These are phyloP conservation scores for Ceratotherium simum DNA, from an alignment of 2,113 vertebrate genomes.

Conservation along the genomic window DNA sequence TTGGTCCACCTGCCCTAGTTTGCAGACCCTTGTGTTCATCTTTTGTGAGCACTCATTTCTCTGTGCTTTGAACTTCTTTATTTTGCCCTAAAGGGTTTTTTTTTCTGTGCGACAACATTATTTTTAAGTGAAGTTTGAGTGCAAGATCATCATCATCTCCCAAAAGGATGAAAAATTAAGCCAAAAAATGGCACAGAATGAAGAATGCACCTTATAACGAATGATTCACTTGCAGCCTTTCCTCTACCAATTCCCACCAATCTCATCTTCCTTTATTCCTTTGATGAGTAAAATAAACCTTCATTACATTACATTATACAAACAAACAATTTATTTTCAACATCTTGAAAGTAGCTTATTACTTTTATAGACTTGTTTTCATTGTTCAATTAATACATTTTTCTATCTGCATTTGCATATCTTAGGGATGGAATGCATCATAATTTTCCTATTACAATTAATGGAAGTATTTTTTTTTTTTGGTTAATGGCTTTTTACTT, in stretches of 20 bases:
- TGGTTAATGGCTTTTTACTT: background rate
- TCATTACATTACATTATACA: constrained; percentile 20
- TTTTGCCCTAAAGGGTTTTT: constrained; percentile 30
- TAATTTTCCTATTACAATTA: constrained; percentile 39
- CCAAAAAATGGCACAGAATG: constrained; percentile 38
- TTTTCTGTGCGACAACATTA: constrained; percentile 37
- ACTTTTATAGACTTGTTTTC: constrained; percentile 46
- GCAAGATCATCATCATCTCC: constrained; percentile 49
- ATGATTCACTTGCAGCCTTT: background rate
- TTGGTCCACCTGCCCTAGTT: background rate
- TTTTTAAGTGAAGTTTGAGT: constrained; percentile 62
- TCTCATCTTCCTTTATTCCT: constrained; percentile 55
- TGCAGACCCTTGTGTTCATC: background rate
- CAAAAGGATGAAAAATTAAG: constrained; percentile 67
- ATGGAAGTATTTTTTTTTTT: background rate
- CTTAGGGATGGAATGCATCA: background rate
- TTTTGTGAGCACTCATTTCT: constrained; percentile 17
- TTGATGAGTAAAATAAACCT: constrained; percentile 49
- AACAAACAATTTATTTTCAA: constrained; percentile 36
- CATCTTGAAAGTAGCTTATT: background rate
- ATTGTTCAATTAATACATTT: constrained; percentile 33
- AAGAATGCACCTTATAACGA: constrained; percentile 27
- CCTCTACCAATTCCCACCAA: background rate
- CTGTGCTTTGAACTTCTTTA: constrained; percentile 38
- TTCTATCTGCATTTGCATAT: background rate